phyloP scores from a whole-genome alignment of 2,113 vertebrate species.

The Eclectus roratus region DNA sequence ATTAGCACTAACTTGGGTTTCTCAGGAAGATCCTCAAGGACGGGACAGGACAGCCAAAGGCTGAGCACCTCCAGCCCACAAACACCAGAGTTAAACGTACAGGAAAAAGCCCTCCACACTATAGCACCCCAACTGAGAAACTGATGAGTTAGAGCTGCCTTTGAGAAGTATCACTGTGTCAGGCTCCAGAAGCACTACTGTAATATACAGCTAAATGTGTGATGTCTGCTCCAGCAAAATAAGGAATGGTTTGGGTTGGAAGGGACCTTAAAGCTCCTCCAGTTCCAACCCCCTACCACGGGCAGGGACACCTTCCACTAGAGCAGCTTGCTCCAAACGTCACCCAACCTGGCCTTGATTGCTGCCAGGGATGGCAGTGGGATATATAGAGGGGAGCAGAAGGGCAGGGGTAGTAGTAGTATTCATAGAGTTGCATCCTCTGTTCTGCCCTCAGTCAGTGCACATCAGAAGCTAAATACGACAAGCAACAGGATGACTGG shows the following conservation, averaged over 20 bases:
- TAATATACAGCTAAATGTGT: accelerated
- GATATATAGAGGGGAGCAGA: neutral
- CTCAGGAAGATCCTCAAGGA: neutral
- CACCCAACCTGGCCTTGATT: neutral
- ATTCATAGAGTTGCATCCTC: neutral
- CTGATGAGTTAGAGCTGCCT: accelerated
- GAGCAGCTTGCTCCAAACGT: neutral
- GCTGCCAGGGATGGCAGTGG: neutral
- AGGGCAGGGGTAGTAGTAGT: neutral
- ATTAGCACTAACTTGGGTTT: accelerated
- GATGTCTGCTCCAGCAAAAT: neutral
- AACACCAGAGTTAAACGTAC: accelerated
- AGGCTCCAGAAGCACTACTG: neutral
- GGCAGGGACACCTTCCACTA: neutral
- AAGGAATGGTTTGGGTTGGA: neutral
- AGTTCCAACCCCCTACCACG: neutral
- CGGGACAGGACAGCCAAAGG: neutral
- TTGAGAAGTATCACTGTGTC: accelerated
- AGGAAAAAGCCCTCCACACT: too few species aligned
- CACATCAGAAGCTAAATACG: neutral
- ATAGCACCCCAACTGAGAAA: neutral
- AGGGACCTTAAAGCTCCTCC: neutral
- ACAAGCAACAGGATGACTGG: neutral
- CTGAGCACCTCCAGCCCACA: neutral
- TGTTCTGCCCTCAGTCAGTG: neutral